Evolutionary conservation across 1,140 invertebrate genomes (phyloP).

Genomic region (Aleiodes sp.): DNA sequence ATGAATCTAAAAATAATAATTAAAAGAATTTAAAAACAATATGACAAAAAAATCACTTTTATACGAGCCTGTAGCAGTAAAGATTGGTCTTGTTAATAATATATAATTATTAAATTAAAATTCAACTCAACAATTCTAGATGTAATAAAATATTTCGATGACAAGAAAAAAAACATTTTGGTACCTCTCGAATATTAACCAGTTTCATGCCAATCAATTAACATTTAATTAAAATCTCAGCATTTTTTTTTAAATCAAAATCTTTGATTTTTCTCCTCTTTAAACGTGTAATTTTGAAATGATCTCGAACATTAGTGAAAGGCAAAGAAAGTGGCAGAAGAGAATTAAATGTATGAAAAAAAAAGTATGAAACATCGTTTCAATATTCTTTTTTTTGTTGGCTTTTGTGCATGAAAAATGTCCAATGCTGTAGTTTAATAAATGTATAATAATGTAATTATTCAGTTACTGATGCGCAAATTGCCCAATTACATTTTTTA

Average conservation of each 20-base stretch:
- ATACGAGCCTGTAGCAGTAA: too few relatives aligned
- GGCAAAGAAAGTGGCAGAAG: not conserved
- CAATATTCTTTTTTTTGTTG: not conserved
- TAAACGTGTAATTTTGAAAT: not conserved
- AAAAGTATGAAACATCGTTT: too few relatives aligned
- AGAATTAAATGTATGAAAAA: not conserved
- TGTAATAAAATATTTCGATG: too few relatives aligned
- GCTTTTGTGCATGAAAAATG: not conserved
- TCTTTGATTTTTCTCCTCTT: not conserved
- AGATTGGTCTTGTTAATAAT: too few relatives aligned
- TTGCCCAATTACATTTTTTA: not conserved
- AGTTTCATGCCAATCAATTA: too few relatives aligned
- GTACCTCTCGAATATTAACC: not conserved
- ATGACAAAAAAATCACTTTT: not conserved
- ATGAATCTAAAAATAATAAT: too few relatives aligned
- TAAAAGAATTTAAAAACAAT: too few relatives aligned
- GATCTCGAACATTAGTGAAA: not conserved
- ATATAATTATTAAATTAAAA: too few relatives aligned
- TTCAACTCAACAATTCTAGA: too few relatives aligned
- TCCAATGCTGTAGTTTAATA: slow-evolving; percentile 11
- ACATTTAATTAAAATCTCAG: too few relatives aligned
- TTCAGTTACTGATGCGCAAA: not conserved
- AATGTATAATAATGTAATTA: slow-evolving; percentile 1
- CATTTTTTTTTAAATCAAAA: not conserved
- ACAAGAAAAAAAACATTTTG: too few relatives aligned